Base-by-base conservation (phyloP, 2,888 invertebrate genomes). In the Coenonympha glycerion region DNA sequence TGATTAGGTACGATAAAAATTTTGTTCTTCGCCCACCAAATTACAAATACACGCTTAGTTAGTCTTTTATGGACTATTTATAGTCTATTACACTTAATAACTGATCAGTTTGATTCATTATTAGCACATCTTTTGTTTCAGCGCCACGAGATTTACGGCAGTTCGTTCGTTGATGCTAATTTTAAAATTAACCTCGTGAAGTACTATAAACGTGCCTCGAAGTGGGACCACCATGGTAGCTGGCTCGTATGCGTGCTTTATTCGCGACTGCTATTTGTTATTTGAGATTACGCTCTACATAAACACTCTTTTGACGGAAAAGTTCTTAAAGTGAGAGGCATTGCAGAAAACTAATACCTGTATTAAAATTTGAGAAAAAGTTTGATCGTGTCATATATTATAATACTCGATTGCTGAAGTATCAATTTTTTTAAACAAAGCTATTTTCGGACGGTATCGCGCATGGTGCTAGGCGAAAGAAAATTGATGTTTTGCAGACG, bases 141-240 rank as follows among this genome's bases (percentile, higher is more conserved):
- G 61, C 62, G 58, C 60, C 63, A 71, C 63, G 62, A 72, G 70
- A 76, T 81, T 76, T 70, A 63, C 73, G 66, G 69, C 72, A 77
- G 77, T 80, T 76, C 76, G 80, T 83, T 79, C 72, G 76, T 59
- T 56, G 68, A 79, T 75, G 82, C 79, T 80, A 82, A 86, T 86
- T 85, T 86, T 84, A 79, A 84, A 85, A 83, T 83, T 77, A 79
- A 81, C 82, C 69, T 81, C 78, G 74, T 76, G 78, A 76, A 79
- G 73, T 81, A 76, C 75, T 76, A 79, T 79, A 83, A 83, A 85
- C 86, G 84, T 85, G 85, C 81, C 62, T 69, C 59, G 61, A 59
- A 58, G 60, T 62, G 60, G 69, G 86, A 86, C 86, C 86, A 86
- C 86, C 86, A 58, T 69, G 64, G 62, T 69, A 54, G 69, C 52